Base-by-base conservation (phyloP, 2,888 invertebrate genomes). In the Hyposoter didymator region DNA sequence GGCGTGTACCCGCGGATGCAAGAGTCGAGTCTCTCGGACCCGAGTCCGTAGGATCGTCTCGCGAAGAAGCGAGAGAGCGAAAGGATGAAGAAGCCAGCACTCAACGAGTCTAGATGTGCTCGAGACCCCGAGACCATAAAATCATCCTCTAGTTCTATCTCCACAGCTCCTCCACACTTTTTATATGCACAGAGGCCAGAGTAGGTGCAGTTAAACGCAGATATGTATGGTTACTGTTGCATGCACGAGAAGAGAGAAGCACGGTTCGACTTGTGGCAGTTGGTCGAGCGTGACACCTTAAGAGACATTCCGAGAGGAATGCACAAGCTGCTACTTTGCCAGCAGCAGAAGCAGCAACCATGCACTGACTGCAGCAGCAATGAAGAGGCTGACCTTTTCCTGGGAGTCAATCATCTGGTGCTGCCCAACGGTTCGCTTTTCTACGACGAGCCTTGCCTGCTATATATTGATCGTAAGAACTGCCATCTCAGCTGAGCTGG, bases 1-100 rank as follows among this genome's bases (percentile, higher is more conserved):
- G 93, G 93, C 93, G 93, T 90, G 81, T 93, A 87, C 92, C n/a
- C n/a, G 88, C 81, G 90, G 87, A 91, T 91, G 87, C 89, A 67
- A 78, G 49, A 52, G 90, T 88, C 88, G 82, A 87, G 39, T 39
- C 89, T 87, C 88, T 76, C 84, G 87, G 87, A 85, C 82, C 89
- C 72, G 62, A 35, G 74, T 87, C 83, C 83, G 75, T 47, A 84
- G 74, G 79, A 83, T 64, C 75, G 62, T 78, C 59, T 66, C 64
- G 67, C 75, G 73, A 78, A 80, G 47, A 49, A 35, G 43, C 17
- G 59, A 69, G 75, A 39, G 55, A 83, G 64, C 64, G 76, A 35
- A 35, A 82, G 89, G 87, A 88, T 86, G 84, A 91, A 92, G 91
- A 91, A 91, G 90, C 28, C 90, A 89, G 91, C 91, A 91, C 91